Conservation (phyloP, 2,888 invertebrate genomes). For the Hemistola chrysoprasaria region DNA sequence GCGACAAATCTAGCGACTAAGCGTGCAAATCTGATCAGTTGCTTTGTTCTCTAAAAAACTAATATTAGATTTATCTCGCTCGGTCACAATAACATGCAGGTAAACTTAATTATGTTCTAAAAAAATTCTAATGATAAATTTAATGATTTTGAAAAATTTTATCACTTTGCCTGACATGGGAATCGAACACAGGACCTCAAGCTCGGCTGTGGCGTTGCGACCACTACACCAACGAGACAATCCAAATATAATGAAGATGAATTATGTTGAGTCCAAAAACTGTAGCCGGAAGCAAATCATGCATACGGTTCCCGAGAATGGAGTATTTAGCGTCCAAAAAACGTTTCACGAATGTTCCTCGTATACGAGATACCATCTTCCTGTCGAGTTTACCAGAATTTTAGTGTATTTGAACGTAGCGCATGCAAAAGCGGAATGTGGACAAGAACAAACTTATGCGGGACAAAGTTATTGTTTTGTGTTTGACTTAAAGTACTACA, state of each 20-base stretch:
- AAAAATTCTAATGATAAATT: no score
- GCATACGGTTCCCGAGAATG: slow-evolving; percentile 17
- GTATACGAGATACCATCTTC: slow-evolving; percentile 18
- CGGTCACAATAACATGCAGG: no score
- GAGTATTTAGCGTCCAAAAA: slow-evolving; percentile 20
- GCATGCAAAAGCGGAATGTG: slow-evolving; percentile 24
- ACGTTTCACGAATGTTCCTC: slow-evolving; percentile 17
- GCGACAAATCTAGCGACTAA: slow-evolving; percentile 18
- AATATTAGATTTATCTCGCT: no score
- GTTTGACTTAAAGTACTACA: slow-evolving; percentile 22
- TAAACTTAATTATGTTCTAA: no score
- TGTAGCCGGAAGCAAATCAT: slow-evolving; percentile 21
- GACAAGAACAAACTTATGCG: slow-evolving; percentile 20
- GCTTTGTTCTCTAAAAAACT: no score
- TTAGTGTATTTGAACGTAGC: slow-evolving; percentile 23
- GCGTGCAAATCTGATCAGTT: background rate
- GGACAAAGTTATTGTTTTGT: slow-evolving; percentile 24
- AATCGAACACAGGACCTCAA: no score
- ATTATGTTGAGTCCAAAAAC: no score
- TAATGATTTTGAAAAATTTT: no score
- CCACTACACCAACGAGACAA: no score
- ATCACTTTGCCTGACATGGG: no score
- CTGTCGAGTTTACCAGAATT: slow-evolving; percentile 22
- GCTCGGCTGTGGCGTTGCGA: no score
- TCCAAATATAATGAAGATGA: slow-evolving; percentile 6